phyloP scores from a whole-genome alignment of 2,888 invertebrate genomes.

The Plagiodera versicolora region DNA sequence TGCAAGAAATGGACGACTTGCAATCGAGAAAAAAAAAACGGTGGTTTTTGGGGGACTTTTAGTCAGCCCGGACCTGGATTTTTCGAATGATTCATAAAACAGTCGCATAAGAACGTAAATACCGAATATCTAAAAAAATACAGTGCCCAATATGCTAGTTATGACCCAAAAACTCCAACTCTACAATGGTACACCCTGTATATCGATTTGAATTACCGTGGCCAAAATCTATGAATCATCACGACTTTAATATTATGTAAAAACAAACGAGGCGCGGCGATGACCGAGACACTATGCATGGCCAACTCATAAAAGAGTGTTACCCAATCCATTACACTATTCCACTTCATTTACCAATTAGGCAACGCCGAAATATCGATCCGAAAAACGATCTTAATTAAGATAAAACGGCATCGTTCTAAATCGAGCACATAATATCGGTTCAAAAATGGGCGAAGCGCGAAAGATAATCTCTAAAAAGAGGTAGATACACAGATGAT shows the following conservation, averaged over 20 bases:
- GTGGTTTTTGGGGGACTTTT: too few relatives aligned
- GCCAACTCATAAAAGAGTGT: not conserved
- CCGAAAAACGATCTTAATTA: slow-evolving; percentile 18
- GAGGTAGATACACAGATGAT: too few relatives aligned
- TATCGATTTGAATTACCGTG: too few relatives aligned
- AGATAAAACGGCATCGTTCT: slow-evolving; percentile 20
- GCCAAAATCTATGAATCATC: not conserved
- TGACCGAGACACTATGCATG: slow-evolving; percentile 1
- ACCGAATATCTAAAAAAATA: too few relatives aligned
- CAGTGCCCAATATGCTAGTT: too few relatives aligned
- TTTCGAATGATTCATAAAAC: too few relatives aligned
- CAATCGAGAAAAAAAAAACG: too few relatives aligned
- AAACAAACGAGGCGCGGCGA: slow-evolving; percentile 6
- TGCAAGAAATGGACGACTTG: not conserved
- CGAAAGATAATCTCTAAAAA: not conserved
- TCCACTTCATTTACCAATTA: slow-evolving; percentile 6
- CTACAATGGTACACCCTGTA: too few relatives aligned
- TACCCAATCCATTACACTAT: slow-evolving; percentile 8
- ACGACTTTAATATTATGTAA: not conserved
- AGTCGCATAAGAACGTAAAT: too few relatives aligned
- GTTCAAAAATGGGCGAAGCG: slow-evolving; percentile 6
- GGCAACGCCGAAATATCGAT: slow-evolving; percentile 17
- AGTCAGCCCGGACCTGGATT: too few relatives aligned
- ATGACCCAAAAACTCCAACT: too few relatives aligned
- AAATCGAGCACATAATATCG: slow-evolving; percentile 14